Conservation (phyloP, 2,888 invertebrate species). For the Pantelozetes paolii region DNA sequence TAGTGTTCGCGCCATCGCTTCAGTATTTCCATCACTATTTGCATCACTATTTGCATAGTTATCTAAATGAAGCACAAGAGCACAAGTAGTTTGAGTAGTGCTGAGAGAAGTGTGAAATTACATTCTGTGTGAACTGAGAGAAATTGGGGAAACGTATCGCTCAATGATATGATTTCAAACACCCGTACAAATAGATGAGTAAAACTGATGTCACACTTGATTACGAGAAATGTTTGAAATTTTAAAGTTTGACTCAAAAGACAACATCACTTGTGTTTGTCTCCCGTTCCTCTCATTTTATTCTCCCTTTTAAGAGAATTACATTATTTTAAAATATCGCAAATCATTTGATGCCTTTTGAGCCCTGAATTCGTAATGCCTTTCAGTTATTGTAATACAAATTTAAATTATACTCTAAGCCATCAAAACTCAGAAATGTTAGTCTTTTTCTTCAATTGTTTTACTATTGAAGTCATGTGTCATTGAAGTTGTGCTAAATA, state of each 20-base stretch:
- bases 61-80: neutral
- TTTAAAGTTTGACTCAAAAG: conserved; percentile 10
- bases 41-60: conserved; percentile 28
- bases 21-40: too few relatives aligned
- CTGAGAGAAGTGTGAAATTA: neutral
- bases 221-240: conserved; percentile 37
- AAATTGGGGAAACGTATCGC: neutral
- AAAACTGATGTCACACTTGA: conserved; percentile 28
- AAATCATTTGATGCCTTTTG: conserved; percentile 21
- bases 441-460: neutral
- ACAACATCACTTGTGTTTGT: neutral
- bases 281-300: conserved; percentile 9
- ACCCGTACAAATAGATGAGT: neutral
- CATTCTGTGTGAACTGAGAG: neutral
- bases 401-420: neutral
- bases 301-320: conserved; percentile 19
- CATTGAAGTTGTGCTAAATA: conserved; percentile 17
- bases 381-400: neutral
- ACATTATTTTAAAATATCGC: conserved; percentile 26
- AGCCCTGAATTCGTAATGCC: conserved; percentile 1
- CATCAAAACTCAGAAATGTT: neutral
- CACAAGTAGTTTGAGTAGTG: too few relatives aligned
- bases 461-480: conserved; percentile 8
- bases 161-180: neutral
- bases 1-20: conserved; percentile 4